Evolutionary conservation across 2,113 vertebrate genomes (phyloP), one percentile per base, ranked within the genome.

Genomic region (Otus sunia): DNA sequence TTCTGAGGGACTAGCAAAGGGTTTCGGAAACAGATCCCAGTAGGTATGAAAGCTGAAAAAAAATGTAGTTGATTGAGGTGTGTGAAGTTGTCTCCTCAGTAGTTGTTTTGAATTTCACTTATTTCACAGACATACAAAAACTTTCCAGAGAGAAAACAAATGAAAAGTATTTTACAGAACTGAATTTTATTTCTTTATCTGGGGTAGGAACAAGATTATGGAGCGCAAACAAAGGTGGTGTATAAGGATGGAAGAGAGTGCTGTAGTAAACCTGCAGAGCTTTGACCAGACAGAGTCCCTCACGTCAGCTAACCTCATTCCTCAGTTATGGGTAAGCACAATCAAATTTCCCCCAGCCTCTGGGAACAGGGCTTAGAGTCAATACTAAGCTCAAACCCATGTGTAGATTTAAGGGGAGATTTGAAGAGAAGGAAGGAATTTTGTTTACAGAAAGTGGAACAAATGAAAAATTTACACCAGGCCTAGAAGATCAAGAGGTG

Each of bases 41-140:
- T 15, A 66, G 59, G 78, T 63, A 82, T 41, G 52, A 94, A 78
- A 89, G 76, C 73, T 87, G 59, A 79, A 67, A 21, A 84, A 23
- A 93, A 90, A 58, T 34, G 22, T 23, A 11, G 43, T 83, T 91
- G n/a, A 86, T 62, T 49, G 73, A 85, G 62, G 55, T 74, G 29
- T 74, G 41, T 56, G 68, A 92, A 91, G 76, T 66, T 32, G n/a
- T 60, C 19, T 89, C 43, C 64, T 74, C 68, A 56, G 52, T 12
- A 94, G 60, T n/a, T 81, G 56, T 81, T 94, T 68, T 67, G 64
- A 92, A 95, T 93, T 90, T 94, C 63, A 82, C 49, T 88, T 74
- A 78, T 87, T 94, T 94, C 76, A 71, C 36, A 82, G 60, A 52
- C 20, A 60, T n/a, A 86, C 7, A 77, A 78, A 92, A 96, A 84